These are phyloP conservation scores for Chinchilla lanigera DNA, from an alignment of 2,113 vertebrate species.

Conservation along the genomic window DNA sequence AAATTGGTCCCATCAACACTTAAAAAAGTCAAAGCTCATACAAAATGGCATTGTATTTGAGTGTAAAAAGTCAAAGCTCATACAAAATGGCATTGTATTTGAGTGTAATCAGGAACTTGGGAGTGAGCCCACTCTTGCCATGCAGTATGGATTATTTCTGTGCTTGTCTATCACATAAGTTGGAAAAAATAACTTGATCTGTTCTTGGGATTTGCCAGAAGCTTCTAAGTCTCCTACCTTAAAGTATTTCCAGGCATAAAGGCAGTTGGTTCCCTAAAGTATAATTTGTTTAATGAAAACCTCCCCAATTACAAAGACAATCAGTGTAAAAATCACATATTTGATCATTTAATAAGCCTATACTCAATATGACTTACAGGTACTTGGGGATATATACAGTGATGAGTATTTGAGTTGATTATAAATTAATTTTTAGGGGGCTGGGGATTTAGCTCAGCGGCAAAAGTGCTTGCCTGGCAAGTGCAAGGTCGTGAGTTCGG, in stretches of 20 bases:
- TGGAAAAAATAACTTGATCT: not conserved
- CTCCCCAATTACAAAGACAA: not conserved
- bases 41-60: not conserved
- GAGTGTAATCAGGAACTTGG: not conserved
- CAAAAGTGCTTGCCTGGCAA: too few relatives aligned
- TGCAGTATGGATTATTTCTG: not conserved
- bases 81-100: not conserved
- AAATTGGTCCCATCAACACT: not conserved
- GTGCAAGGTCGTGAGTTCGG: too few relatives aligned
- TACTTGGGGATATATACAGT: not conserved
- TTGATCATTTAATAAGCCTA: not conserved
- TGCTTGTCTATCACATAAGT: fast-evolving
- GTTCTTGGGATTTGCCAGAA: not conserved
- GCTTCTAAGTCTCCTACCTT: not conserved
- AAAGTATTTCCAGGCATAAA: not conserved
- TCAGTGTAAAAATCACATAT: not conserved
- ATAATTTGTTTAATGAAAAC: not conserved
- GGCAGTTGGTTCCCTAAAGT: not conserved
- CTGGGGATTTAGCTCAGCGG: too few relatives aligned
- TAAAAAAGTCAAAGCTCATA: not conserved
- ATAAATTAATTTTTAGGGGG: too few relatives aligned
- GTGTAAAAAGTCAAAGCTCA: not conserved
- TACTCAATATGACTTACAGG: not conserved
- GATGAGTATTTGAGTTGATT: not conserved
- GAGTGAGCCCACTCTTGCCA: not conserved